Evolutionary conservation across 2,113 vertebrate genomes (phyloP), one percentile per base, ranked within the genome.

Genomic region (Platanista minor): DNA sequence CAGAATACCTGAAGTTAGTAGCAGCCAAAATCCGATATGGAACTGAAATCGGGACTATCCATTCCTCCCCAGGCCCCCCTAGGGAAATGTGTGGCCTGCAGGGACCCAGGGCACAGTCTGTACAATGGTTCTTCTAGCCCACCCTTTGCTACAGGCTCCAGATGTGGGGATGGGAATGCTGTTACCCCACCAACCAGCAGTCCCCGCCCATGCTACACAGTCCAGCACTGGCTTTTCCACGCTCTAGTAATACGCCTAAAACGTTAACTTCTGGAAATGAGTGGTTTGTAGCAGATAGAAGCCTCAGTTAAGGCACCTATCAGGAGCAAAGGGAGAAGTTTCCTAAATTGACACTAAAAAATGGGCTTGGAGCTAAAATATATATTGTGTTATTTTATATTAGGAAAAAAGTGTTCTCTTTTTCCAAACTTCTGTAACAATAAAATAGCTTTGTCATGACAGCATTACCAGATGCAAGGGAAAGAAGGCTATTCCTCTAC

Each of bases 371-470:
- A 90, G 39, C 78, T 85, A 84, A 90, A 95, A 69, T 84, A 84
- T 46, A 78, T 52, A 87, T 20, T 80, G 33, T 80, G 27, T 41
- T 59, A 71, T 85, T 97, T 96, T 92, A 95, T 49, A 88, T 39
- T 64, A 25, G 10, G 12, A 41, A 54, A 75, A 95, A 93, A 46
- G 18, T 88, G 20, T 87, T 94, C 77, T 90, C 49, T 90, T 93
- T 93, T 54, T 1, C 59, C 57, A 94, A 97, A 97, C 87, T 84
- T 97, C 75, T 46, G 1, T 59, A 91, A 93, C 54, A 96, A 61
- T 77, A 74, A 94, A 97, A 96, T 27, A 94, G 89, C 78, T 93
- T 87, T 95, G 78, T 82, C 62, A 66, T 91, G 91, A 85, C 31
- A 75, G 14, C 74, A 87, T 36, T 96, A 43, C 62, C 36, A 96